Evolutionary conservation across 2,888 invertebrate species (phyloP).

Genomic region (Drosophila colorata): DNA sequence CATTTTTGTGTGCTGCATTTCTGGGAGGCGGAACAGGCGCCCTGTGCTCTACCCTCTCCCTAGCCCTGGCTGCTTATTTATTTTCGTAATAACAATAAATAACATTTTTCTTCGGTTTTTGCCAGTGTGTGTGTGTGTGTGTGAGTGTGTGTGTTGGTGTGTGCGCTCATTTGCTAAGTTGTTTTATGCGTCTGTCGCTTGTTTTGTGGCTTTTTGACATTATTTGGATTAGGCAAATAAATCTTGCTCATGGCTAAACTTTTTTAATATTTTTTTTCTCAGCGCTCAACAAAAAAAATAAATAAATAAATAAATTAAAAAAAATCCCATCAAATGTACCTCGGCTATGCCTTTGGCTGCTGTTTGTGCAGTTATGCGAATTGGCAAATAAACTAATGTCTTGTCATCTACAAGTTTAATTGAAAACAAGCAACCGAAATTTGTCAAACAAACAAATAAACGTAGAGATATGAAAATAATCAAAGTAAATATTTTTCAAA

Average conservation of each 20-base stretch:
- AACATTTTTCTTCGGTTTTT: slow-evolving; percentile 74
- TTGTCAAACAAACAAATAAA: slow-evolving; percentile 16
- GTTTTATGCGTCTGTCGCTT: slow-evolving; percentile 79
- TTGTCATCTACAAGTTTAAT: slow-evolving; percentile 29
- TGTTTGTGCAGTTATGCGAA: slow-evolving; percentile 6
- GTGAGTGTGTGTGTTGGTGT: slow-evolving; percentile 32
- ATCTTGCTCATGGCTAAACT: slow-evolving; percentile 57
- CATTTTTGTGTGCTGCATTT: slow-evolving; percentile 67
- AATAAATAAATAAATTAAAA: not conserved
- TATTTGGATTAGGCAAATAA: slow-evolving; percentile 79
- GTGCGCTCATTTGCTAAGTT: slow-evolving; percentile 73
- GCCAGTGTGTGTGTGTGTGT: slow-evolving; percentile 22
- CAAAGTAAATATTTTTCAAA: not conserved
- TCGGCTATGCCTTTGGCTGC: not conserved
- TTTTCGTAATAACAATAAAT: slow-evolving; percentile 81
- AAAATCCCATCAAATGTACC: slow-evolving; percentile 2
- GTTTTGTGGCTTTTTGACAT: slow-evolving; percentile 81
- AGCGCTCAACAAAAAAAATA: not conserved
- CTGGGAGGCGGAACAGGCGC: slow-evolving; percentile 41
- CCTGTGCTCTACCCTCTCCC: slow-evolving; percentile 34
- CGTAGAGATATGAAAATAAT: slow-evolving; percentile 1
- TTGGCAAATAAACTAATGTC: not conserved
- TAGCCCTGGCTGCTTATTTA: slow-evolving; percentile 68
- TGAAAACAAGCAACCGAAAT: slow-evolving; percentile 26
- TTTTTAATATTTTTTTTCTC: slow-evolving; percentile 41